Percentiles rank a stretch among this genome's conserved stretches.
These are phyloP conservation scores for Circaetus gallicus DNA, from an alignment of 2,113 vertebrate genomes.

Conservation along the genomic window DNA sequence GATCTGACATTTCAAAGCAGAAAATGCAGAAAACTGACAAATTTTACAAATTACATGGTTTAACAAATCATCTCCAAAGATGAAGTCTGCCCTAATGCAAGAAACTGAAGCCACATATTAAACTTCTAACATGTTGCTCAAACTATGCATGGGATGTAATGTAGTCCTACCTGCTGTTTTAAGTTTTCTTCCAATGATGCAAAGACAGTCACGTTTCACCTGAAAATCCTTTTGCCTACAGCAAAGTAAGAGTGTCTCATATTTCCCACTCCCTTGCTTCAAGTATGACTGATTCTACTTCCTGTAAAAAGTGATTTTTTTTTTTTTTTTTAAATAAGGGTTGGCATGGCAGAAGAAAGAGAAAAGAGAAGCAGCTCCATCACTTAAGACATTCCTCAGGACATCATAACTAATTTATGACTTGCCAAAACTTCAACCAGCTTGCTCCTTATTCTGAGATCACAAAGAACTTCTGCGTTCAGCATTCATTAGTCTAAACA, in stretches of 20 bases:
- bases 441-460: not conserved
- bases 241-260: not conserved
- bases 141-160: not conserved
- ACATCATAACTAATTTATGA: not conserved
- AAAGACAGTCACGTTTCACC: not conserved
- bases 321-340: not conserved
- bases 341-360: not conserved
- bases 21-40: not conserved
- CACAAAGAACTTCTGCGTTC: not conserved
- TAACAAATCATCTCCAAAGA: not conserved
- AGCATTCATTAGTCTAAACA: not conserved
- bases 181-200: not conserved
- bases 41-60: not conserved
- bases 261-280: not conserved
- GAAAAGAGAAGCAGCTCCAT: not conserved
- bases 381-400: not conserved
- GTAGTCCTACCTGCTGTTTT: not conserved
- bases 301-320: not conserved
- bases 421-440: not conserved
- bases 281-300: not conserved
- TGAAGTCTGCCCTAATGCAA: not conserved
- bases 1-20: conserved; percentile 26
- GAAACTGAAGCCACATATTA: not conserved
- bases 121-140: not conserved
- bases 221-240: not conserved